phyloP scores from a whole-genome alignment of 2,113 vertebrate species.

The Petromus typicus region DNA sequence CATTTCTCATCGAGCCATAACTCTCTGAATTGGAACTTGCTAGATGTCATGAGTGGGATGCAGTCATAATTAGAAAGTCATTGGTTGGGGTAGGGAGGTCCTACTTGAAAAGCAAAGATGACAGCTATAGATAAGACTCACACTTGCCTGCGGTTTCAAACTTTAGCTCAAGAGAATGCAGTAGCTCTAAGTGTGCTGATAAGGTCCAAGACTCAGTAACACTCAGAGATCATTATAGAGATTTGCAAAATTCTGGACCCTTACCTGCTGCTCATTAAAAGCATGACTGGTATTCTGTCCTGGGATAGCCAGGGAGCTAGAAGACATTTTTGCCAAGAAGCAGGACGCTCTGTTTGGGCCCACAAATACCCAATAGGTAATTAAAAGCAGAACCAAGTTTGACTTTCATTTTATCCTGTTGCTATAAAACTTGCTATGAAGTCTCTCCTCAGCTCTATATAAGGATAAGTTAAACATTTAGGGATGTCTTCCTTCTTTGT shows the following conservation, averaged over 20 bases:
- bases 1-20: background rate
- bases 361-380: background rate
- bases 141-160: background rate
- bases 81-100: background rate
- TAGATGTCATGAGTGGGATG: background rate
- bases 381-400: background rate
- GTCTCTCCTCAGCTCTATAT: background rate
- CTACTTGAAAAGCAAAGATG: background rate
- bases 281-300: background rate
- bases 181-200: background rate
- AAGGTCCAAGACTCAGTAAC: background rate
- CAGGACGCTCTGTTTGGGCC: background rate
- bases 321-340: background rate
- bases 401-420: background rate
- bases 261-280: background rate
- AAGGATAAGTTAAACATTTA: background rate
- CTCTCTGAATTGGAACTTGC: background rate
- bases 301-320: background rate
- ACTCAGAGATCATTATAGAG: background rate
- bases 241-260: background rate
- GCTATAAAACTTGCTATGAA: background rate
- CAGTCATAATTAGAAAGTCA: background rate
- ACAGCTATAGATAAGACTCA: background rate
- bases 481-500: background rate
- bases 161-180: background rate